A percentile compares a stretch with the other conserved stretches of the same genome.
Conservation (phyloP, 2,888 invertebrate species). For the Brenthis daphne region DNA sequence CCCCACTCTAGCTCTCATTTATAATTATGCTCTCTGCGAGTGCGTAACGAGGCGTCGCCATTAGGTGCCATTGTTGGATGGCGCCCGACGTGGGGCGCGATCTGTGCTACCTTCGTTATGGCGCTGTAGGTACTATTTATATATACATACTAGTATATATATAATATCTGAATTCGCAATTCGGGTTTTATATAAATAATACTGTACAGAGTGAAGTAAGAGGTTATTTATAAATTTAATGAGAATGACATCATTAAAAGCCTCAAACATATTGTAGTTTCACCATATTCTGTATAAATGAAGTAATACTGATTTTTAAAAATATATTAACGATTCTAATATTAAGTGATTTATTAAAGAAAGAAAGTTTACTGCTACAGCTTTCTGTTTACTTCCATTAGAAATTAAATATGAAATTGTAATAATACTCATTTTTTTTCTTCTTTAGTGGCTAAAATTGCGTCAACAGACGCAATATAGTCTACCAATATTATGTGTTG, state of each 20-base stretch:
- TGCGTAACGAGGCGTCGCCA: constrained; percentile 59
- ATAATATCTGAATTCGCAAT: constrained; percentile 12
- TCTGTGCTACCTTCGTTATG: constrained; percentile 38
- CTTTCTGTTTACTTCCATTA: no score
- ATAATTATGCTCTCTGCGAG: constrained; percentile 40
- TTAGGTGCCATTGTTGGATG: constrained; percentile 67
- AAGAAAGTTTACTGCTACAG: no score
- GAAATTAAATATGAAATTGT: no score
- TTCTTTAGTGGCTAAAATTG: no score
- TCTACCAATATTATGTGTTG: no score
- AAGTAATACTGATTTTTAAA: no score
- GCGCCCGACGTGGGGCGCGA: constrained; percentile 60
- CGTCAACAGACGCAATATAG: no score
- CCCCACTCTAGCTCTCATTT: constrained; percentile 36
- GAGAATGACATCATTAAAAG: constrained; percentile 10
- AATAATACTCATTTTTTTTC: no score
- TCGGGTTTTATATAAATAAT: constrained; percentile 20
- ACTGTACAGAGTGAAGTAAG: constrained; percentile 10
- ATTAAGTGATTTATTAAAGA: no score
- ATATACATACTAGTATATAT: constrained; percentile 8
- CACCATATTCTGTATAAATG: not conserved
- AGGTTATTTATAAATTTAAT: constrained; percentile 7
- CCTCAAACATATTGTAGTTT: not conserved
- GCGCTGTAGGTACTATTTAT: constrained; percentile 11
- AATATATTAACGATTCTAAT: no score